Percentiles rank a stretch among this genome's conserved stretches.
Conservation (phyloP, 2,888 invertebrate species). For the Cantharis flavilabris region DNA sequence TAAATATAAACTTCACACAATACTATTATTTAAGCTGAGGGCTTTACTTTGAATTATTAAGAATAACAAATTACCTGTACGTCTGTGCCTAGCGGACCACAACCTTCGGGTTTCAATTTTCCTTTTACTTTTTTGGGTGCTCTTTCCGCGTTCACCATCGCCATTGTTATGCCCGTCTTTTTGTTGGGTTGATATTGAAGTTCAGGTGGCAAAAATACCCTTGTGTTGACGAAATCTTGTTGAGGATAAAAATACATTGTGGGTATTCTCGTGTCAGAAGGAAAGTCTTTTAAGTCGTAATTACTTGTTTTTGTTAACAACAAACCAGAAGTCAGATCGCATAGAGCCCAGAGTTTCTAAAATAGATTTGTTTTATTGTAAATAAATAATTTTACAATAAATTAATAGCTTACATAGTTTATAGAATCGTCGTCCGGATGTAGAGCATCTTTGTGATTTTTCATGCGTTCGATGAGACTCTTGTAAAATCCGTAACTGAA, state of each 20-base stretch:
- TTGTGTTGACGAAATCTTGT: conserved; percentile 74
- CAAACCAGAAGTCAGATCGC: conserved; percentile 92
- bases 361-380: conserved; percentile 12
- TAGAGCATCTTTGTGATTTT: conserved; percentile 89
- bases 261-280: conserved; percentile 83
- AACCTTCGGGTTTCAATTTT: conserved; percentile 59
- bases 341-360: conserved; percentile 95
- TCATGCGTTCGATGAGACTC: conserved; percentile 91
- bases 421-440: conserved; percentile 79
- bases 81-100: conserved; percentile 64
- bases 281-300: conserved; percentile 89
- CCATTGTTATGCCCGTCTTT: conserved; percentile 53
- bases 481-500: conserved; percentile 96
- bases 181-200: conserved; percentile 64
- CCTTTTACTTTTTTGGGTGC: conserved; percentile 55
- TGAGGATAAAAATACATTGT: conserved; percentile 88
- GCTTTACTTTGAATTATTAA: background rate
- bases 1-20: background rate
- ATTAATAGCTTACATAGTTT: conserved; percentile 73
- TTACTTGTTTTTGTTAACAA: conserved; percentile 84
- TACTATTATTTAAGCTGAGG: background rate
- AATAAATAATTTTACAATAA: background rate
- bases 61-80: conserved; percentile 58
- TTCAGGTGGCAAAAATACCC: conserved; percentile 82
- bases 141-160: conserved; percentile 55